Conservation (phyloP, 2,888 invertebrate species). For the Nomada fabriciana region DNA sequence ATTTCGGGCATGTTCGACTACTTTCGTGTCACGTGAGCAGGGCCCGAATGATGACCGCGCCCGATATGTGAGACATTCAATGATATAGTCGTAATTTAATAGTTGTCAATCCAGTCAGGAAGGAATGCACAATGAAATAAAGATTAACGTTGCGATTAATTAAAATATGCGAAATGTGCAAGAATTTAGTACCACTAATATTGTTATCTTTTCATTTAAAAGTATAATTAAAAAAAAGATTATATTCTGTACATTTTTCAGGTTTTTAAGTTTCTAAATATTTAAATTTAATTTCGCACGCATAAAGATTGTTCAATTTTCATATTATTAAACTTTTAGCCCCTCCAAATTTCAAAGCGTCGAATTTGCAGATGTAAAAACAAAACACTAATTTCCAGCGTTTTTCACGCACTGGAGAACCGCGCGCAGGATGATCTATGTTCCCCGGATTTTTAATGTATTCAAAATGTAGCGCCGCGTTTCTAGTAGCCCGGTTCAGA, state of each 20-base stretch:
- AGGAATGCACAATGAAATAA: constrained; percentile 28
- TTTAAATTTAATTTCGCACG: background rate
- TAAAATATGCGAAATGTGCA: background rate
- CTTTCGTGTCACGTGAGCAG: constrained; percentile 47
- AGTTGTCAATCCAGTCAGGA: constrained; percentile 21
- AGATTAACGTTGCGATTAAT: constrained; percentile 10
- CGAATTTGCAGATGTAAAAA: no score
- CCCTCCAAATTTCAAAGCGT: no score
- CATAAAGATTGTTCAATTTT: no score
- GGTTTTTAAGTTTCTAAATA: no score
- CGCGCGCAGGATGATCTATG: no score
- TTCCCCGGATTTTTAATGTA: constrained; percentile 2
- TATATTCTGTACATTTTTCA: background rate
- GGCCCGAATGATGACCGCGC: constrained; percentile 61
- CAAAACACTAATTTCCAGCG: no score
- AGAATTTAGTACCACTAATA: background rate
- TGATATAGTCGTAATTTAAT: constrained; percentile 35
- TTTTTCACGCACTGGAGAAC: no score
- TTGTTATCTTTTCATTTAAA: no score
- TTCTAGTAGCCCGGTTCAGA: constrained; percentile 44
- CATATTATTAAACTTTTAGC: background rate
- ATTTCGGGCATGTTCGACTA: constrained; percentile 42
- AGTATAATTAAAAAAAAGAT: background rate
- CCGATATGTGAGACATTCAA: constrained; percentile 45
- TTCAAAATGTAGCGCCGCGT: constrained; percentile 26